phyloP scores from a whole-genome alignment of 2,113 vertebrate genomes.

The Siniperca chuatsi region DNA sequence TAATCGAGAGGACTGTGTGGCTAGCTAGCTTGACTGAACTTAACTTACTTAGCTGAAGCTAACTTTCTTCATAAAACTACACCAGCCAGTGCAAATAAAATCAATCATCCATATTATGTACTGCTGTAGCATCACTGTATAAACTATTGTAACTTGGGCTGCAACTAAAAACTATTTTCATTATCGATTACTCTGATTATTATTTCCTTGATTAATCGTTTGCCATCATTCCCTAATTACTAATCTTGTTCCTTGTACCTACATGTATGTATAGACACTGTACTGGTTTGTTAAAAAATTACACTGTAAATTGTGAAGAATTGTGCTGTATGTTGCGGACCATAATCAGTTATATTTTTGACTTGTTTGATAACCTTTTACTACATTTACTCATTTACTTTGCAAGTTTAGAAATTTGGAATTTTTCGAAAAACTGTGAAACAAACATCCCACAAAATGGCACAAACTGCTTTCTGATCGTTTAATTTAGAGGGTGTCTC shows the following conservation, averaged over 20 bases:
- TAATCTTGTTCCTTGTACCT: no score
- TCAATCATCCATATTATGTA: neutral
- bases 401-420: neutral
- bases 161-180: neutral
- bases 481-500: slow-evolving; percentile 13
- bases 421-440: neutral
- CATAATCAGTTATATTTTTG: neutral
- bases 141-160: neutral
- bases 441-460: neutral
- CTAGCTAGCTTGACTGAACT: no score
- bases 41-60: neutral
- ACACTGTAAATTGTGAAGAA: no score
- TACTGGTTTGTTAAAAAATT: no score
- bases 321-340: neutral
- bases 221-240: no score
- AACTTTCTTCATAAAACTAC: neutral
- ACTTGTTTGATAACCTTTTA: neutral
- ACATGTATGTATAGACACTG: no score
- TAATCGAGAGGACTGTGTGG: no score
- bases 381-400: neutral
- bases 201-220: no score
- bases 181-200: no score
- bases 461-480: neutral
- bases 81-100: neutral
- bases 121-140: neutral